A percentile compares a stretch with the other conserved stretches of the same genome.
These are phyloP conservation scores for Delichon dasypus DNA, from an alignment of 2,797 vertebrate genomes.

Conservation along the genomic window DNA sequence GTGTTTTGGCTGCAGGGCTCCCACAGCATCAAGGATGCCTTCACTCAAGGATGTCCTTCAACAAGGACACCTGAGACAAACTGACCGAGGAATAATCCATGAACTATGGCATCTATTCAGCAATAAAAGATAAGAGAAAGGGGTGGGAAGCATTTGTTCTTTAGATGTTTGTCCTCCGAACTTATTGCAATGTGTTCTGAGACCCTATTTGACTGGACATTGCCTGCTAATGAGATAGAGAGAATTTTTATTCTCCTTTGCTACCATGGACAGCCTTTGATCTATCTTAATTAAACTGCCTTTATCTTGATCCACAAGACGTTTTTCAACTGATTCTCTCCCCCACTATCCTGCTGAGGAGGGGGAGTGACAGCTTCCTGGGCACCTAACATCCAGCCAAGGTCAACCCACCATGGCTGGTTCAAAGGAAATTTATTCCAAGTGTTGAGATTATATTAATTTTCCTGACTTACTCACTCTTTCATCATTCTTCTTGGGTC, in stretches of 20 bases:
- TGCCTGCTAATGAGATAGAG: not conserved
- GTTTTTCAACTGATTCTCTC: not conserved
- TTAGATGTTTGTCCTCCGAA: not conserved
- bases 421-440: not conserved
- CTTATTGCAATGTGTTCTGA: fast-evolving
- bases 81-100: not conserved
- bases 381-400: not conserved
- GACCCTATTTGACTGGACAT: not conserved
- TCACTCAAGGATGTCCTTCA: not conserved
- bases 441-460: not conserved
- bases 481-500: not conserved
- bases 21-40: not conserved
- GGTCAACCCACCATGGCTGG: not conserved
- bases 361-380: not conserved
- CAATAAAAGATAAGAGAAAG: not conserved
- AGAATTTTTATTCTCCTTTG: not conserved
- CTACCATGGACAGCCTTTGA: fast-evolving
- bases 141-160: fast-evolving
- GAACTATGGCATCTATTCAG: not conserved
- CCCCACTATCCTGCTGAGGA: not conserved
- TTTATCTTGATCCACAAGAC: not conserved
- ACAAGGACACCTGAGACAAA: not conserved
- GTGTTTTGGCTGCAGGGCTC: not conserved
- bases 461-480: not conserved
- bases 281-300: not conserved